phyloP scores from a whole-genome alignment of 1,140 invertebrate genomes.

The Brachystomella parvula region DNA sequence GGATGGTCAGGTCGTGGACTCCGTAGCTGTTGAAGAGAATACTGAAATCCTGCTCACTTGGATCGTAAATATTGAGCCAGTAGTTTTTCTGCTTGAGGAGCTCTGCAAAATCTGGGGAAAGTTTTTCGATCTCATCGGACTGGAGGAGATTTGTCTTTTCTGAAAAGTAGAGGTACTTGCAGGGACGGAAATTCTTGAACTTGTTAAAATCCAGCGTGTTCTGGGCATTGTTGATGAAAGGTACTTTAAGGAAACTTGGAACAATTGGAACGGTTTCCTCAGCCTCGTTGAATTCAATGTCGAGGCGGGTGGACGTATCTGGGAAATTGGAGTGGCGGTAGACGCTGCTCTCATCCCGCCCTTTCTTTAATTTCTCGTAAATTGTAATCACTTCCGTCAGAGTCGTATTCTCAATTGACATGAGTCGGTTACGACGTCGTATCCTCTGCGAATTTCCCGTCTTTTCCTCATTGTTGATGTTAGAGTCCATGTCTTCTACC shows the following conservation, averaged over 20 bases:
- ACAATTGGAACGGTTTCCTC: conserved; percentile 13
- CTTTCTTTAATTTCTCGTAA: conserved; percentile 16
- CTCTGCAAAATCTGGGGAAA: conserved; percentile 1
- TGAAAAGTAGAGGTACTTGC: conserved; percentile 16
- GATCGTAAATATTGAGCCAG: conserved; percentile 16
- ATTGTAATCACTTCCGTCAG: conserved; percentile 16
- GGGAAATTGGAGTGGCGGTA: neutral
- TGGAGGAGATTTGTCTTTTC: conserved; percentile 5
- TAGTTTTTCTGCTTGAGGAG: conserved; percentile 14
- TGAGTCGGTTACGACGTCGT: conserved; percentile 1
- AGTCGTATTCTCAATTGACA: conserved; percentile 13
- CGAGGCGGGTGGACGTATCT: neutral
- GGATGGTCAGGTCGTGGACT: conserved; percentile 16
- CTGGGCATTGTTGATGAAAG: neutral
- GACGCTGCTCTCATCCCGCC: neutral
- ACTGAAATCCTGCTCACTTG: conserved; percentile 2
- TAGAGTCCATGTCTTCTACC: conserved; percentile 1
- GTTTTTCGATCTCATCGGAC: neutral
- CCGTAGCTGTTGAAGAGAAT: conserved; percentile 4
- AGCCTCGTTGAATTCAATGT: neutral
- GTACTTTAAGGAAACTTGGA: neutral
- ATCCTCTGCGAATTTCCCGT: neutral
- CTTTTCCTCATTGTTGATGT: neutral
- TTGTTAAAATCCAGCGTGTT: conserved; percentile 13
- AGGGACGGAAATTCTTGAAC: neutral